These are phyloP conservation scores for Drosophila sp. DNA, from an alignment of 1,140 invertebrate genomes.

Conservation along the genomic window DNA sequence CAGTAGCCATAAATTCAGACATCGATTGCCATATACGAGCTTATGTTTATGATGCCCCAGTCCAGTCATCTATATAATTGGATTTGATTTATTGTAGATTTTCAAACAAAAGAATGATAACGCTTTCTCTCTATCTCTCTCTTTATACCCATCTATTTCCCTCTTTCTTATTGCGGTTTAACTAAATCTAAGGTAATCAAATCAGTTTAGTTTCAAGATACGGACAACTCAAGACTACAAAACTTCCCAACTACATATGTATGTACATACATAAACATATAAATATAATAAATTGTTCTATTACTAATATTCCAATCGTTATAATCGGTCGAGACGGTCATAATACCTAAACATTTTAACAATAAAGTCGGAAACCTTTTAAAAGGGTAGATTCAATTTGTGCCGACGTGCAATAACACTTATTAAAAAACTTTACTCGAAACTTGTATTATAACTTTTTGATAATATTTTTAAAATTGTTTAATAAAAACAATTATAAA, in stretches of 20 bases:
- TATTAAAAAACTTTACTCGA: no score
- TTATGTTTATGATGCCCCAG: constrained; percentile 15
- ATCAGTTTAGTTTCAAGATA: constrained; percentile 3
- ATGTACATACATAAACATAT: background rate
- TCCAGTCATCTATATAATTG: constrained; percentile 21
- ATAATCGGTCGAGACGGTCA: no score
- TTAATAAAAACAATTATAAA: no score
- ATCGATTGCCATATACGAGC: constrained; percentile 9
- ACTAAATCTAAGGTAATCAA: constrained; percentile 15
- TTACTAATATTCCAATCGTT: background rate
- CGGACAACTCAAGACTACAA: background rate
- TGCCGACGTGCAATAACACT: no score
- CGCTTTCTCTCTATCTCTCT: no score
- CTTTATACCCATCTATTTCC: background rate
- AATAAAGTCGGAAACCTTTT: no score
- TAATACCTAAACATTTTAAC: no score
- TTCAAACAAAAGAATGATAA: constrained; percentile 1
- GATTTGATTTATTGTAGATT: constrained; percentile 19
- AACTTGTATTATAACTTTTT: no score
- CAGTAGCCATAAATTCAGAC: constrained; percentile 10
- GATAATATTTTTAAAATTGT: no score
- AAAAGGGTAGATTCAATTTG: no score
- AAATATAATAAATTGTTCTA: background rate
- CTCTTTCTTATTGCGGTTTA: constrained; percentile 1
- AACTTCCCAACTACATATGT: background rate